Base-by-base conservation (phyloP, 2,888 invertebrate genomes). In the Catocala fraxini region DNA sequence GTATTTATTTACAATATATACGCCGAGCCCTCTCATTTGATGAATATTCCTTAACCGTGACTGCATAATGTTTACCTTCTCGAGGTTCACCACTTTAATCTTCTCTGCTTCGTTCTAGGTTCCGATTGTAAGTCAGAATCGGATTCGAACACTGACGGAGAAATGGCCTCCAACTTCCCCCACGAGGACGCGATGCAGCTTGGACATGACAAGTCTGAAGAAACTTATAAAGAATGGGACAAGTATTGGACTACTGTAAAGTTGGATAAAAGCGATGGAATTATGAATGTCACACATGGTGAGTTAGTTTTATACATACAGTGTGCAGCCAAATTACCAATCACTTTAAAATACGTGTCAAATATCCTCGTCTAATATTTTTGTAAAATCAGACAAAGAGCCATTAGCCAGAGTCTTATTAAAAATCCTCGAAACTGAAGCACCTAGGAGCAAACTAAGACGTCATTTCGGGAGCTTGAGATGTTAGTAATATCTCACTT, bases 181-280 rank as follows among this genome's bases (percentile, higher is more conserved):
- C 88, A 90, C 73, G 90, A 90, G 41, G 88, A 91, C 69, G 89
- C 89, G 0, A 68, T 80, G 0, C 72, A 86, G 46, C 79, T 94
- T 0, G 93, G 71, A 6, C 80, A 73, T 5, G 92, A 92, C 52
- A 91, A 89, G 69, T 90, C 93, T 0, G 91, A 93, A 56, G 91
- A 91, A 61, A 80, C 80, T 0, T 91, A 85, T 72, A 84, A 84
- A 51, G 89, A 89, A 45, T 94, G 93, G 93, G 75, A 83, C 35
- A 86, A 82, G 39, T 93, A 88, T 69, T 94, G 92, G 92, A 77
- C 75, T 5, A 59, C 81, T 1, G 85, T 86, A 13, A 68, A 80
- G 33, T 63, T 71, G 1, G 75, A 84, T 25, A 84, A 82, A 59
- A 78, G 66, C 39, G 85, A 82, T 0, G 83, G 90, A 51, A 83